Evolutionary conservation across 2,113 vertebrate species (phyloP).

Genomic region (Himantopus leucocephalus): DNA sequence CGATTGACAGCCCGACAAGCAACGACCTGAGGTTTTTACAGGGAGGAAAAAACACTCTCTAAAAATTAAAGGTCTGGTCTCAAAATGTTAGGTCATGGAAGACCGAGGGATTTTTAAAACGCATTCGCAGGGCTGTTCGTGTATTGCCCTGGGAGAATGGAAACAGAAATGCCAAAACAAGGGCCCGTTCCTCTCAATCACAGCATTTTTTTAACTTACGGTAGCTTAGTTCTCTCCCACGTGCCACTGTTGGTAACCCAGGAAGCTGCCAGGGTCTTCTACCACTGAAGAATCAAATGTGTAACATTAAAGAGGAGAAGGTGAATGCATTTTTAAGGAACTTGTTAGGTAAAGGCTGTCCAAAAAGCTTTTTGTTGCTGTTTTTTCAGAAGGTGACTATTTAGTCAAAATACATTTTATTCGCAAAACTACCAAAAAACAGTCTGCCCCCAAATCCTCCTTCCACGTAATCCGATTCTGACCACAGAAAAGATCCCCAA

Average conservation of each 20-base stretch:
- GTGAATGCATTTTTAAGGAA: fast-evolving
- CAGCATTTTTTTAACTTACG: neutral
- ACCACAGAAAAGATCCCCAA: neutral
- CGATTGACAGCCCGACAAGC: neutral
- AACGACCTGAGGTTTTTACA: neutral
- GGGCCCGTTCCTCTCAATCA: fast-evolving
- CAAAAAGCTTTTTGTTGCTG: neutral
- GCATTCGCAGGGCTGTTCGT: fast-evolving
- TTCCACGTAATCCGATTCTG: neutral
- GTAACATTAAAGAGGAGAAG: neutral
- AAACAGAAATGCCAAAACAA: neutral
- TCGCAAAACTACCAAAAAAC: neutral
- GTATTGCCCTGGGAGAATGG: neutral
- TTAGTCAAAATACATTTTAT: neutral
- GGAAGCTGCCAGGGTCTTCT: neutral
- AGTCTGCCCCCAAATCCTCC: neutral
- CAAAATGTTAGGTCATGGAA: neutral
- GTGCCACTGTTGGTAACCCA: neutral
- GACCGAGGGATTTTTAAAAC: neutral
- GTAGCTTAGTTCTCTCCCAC: neutral
- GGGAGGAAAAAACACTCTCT: neutral
- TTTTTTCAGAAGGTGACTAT: neutral
- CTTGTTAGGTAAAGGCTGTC: neutral
- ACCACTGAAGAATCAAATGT: neutral
- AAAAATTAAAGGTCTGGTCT: neutral